Conservation (phyloP, 1,140 invertebrate species). For the Lanistes nyassanus region DNA sequence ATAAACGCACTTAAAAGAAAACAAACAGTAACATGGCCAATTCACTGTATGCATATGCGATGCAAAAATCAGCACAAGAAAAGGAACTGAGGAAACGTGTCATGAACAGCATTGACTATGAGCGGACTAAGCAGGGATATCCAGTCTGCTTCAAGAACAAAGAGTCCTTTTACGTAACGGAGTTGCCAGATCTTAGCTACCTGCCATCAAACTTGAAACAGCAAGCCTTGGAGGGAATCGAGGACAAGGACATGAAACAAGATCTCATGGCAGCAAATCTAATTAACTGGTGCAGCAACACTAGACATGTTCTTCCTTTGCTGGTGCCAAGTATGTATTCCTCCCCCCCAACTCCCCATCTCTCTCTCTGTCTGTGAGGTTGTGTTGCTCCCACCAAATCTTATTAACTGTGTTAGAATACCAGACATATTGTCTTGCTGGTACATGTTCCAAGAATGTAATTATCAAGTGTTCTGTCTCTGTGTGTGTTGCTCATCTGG, state of each 20-base stretch:
- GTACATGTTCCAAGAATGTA: too few relatives aligned
- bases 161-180: slow-evolving; percentile 24
- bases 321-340: slow-evolving; percentile 48
- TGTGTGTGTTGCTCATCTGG: too few relatives aligned
- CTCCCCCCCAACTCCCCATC: too few relatives aligned
- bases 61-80: slow-evolving; percentile 31
- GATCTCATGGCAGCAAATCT: slow-evolving; percentile 46
- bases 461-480: too few relatives aligned
- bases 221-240: slow-evolving; percentile 27
- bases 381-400: background rate
- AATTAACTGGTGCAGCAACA: slow-evolving; percentile 58
- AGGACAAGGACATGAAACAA: slow-evolving; percentile 46
- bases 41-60: slow-evolving; percentile 10
- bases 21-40: background rate
- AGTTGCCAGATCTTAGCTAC: slow-evolving; percentile 22
- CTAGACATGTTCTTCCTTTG: slow-evolving; percentile 43
- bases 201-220: slow-evolving; percentile 33
- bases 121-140: slow-evolving; percentile 13
- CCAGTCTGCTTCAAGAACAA: slow-evolving; percentile 28
- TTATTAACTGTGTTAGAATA: background rate
- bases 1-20: background rate
- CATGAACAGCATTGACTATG: slow-evolving; percentile 35
- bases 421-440: too few relatives aligned
- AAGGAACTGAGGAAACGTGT: slow-evolving; percentile 28
- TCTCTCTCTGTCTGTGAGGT: background rate